Percentiles rank a stretch among this genome's conserved stretches.
Evolutionary conservation across 2,888 invertebrate species (phyloP).

Genomic region (Terebella lapidaria): DNA sequence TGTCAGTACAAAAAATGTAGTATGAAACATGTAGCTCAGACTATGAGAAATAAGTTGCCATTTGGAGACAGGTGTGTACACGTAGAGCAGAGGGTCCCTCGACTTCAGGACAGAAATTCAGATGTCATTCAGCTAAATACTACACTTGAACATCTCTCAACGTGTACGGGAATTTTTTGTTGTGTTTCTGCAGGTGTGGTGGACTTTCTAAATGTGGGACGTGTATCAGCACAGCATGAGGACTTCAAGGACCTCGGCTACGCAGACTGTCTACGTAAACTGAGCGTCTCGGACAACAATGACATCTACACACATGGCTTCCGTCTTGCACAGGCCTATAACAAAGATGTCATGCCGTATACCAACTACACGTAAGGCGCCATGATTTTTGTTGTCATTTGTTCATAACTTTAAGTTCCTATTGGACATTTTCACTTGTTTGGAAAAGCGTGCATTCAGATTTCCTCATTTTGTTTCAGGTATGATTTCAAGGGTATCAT

Average conservation of each 20-base stretch:
- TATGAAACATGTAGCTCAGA: no score
- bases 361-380: constrained; percentile 95
- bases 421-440: neutral
- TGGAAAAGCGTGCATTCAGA: no score
- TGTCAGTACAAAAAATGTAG: no score
- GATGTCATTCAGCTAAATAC: no score
- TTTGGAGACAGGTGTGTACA: no score
- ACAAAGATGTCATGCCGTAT: constrained; percentile 89
- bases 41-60: no score
- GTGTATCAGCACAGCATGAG: constrained; percentile 83
- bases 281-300: constrained; percentile 58
- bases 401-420: neutral
- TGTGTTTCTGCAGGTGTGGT: constrained; percentile 78
- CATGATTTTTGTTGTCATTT: neutral
- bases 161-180: no score
- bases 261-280: constrained; percentile 82
- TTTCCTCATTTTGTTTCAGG: constrained; percentile 57
- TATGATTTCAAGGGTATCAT: constrained; percentile 99
- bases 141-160: no score
- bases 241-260: constrained; percentile 96
- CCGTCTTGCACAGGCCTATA: constrained; percentile 90
- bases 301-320: constrained; percentile 83
- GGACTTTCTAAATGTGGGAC: constrained; percentile 87
- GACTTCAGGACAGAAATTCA: no score
- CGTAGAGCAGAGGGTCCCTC: no score